Base-by-base conservation (phyloP, 2,113 vertebrate genomes). In the Rhynchomys soricoides region DNA sequence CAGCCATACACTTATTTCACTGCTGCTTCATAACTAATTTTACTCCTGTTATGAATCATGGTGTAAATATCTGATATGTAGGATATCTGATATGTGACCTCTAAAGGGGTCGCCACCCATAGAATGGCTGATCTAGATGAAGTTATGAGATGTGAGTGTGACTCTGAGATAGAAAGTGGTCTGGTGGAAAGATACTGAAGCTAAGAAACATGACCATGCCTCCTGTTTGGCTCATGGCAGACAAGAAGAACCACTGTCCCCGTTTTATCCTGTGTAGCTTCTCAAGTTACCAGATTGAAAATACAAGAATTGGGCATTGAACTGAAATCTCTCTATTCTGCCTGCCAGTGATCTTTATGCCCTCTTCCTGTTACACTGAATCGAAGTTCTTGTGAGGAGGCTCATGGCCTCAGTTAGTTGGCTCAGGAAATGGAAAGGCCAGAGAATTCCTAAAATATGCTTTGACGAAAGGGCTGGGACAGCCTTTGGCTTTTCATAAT, bases 361-460 rank as follows among this genome's bases (percentile, higher is more conserved):
- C 59, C 77, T 78, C 3, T 52, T 90, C 37, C n/a, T 55, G 37
- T 31, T 24, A n/a, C 55, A 17, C n/a, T 45, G 40, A 78, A 55
- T 82, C 48, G 70, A 93, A 91, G 57, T 15, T 66, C 48, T 81
- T 90, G 45, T 17, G 31, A 97, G 86, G 48, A 96, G 48, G 81
- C 57, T 68, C 12, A 3, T 17, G 66, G 34, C 9, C 57, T 77
- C n/a, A 62, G 9, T 34, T 16, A 81, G 16, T 37, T 77, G 34
- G 34, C n/a, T 52, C 10, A 92, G 34, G 43, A 68, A 29, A 55
- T 13, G 16, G 37, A 95, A 90, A 82, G 45, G 1, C 8, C 37
- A 37, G 45, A 24, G 2, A 16, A 70, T 86, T 85, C 71, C 66
- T 82, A 68, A 82, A 94, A 45, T 43, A 10, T 87, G 6, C 19